phyloP scores from a whole-genome alignment of 2,888 invertebrate species.

The Leucozona laternaria region DNA sequence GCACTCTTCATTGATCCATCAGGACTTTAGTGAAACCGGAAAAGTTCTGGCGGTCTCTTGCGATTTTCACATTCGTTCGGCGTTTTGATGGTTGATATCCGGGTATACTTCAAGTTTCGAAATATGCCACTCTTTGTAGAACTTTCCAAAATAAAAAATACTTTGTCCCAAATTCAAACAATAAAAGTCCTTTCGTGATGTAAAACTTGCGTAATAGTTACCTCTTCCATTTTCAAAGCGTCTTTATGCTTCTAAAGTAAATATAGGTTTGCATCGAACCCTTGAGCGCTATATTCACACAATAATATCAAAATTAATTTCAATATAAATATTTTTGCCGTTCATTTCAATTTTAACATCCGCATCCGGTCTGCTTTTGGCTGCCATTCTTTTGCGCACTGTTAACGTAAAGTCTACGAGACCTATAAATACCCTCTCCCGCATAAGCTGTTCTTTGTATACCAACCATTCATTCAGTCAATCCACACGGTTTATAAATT shows the following conservation, averaged over 20 bases:
- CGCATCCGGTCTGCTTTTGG: slow-evolving; percentile 52
- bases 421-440: background rate
- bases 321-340: slow-evolving; percentile 72
- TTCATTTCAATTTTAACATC: slow-evolving; percentile 68
- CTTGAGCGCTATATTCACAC: slow-evolving; percentile 21
- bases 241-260: background rate
- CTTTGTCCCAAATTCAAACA: too few species aligned
- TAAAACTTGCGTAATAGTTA: too few species aligned
- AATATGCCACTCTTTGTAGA: too few species aligned
- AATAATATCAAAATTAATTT: slow-evolving; percentile 71
- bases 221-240: background rate
- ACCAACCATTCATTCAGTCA: slow-evolving; percentile 25
- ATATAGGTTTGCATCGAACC: background rate
- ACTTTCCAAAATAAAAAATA: too few species aligned
- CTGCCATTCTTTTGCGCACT: slow-evolving; percentile 6
- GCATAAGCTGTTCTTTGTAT: background rate
- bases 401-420: background rate
- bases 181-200: too few species aligned
- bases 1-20: too few species aligned
- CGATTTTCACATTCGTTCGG: too few species aligned
- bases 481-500: slow-evolving; percentile 41
- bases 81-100: too few species aligned
- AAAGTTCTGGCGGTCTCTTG: too few species aligned
- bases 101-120: too few species aligned
- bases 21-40: too few species aligned